Base-by-base conservation (phyloP, 1,140 invertebrate species). In the Mya arenaria region DNA sequence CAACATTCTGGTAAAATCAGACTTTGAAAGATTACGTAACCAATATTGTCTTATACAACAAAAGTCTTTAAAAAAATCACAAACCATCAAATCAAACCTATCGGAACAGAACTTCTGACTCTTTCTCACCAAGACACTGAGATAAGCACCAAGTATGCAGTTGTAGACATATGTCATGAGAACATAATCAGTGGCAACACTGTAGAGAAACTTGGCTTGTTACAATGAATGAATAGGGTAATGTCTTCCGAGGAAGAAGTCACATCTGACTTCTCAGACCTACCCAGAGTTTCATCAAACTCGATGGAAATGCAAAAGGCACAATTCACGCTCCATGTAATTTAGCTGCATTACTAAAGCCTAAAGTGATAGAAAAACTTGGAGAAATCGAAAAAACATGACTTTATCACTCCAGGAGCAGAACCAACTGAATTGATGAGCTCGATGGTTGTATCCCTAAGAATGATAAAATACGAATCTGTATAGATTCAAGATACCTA, bases 341-440 rank as follows among this genome's bases (percentile, higher is more conserved):
- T 41, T 23, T 68, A 1, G 68, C 79, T 37, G 74, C 32, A 8
- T 48, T 84, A 4, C 10, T 84, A 13, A 68, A 73, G 32, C 32
- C 56, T 4, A 13, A 32, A 23, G 48, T 52, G 48, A 60, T 81
- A 3, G 55, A 34, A 28, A 56, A 87, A 69, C 71, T 82, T 4
- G 19, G 60, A 30, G 41, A 82, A 58, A 85, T 86, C 69, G 80
- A 80, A 75, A 66, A 34, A 77, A 41, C 36, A 83, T 15, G 78
- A 63, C 2, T 79, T 56, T 56, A 86, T 87, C 23, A 85, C 73
- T 17, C 56, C 62, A 62, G 79, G 82, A 48, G 25, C 74, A 34
- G 80, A 83, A 48, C 83, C 82, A 10, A 87, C 78, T 23, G 82
- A 84, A 37, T 87, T 83, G 85, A 71, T 84, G 0, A 81, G 60